Percentiles rank a stretch among this genome's conserved stretches.
Conservation (phyloP, 2,113 vertebrate species). For the Phrynocephalus versicolor region DNA sequence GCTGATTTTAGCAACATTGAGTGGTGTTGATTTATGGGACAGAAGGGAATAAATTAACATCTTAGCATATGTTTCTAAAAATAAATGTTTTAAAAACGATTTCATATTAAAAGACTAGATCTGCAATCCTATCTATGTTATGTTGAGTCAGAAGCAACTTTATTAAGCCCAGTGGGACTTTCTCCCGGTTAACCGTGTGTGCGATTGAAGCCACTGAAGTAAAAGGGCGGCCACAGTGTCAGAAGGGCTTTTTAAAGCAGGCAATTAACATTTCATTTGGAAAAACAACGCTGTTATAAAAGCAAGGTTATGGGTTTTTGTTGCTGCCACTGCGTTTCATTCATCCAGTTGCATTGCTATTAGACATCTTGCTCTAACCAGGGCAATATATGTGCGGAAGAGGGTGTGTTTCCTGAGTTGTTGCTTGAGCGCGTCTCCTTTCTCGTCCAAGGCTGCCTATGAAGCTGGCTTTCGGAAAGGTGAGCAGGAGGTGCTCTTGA, state of each 20-base stretch:
- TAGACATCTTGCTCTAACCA: background rate
- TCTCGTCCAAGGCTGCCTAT: background rate
- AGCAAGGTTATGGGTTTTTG: background rate
- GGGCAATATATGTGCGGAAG: background rate
- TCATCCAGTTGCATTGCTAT: slow-evolving; percentile 21
- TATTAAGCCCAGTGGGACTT: background rate
- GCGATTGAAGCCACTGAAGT: too few species aligned
- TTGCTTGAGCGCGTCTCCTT: background rate
- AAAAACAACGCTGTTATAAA: slow-evolving; percentile 35
- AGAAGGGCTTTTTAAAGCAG: background rate
- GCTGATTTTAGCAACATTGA: slow-evolving; percentile 13
- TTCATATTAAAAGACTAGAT: slow-evolving; percentile 15
- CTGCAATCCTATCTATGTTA: background rate
- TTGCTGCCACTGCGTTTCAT: slow-evolving; percentile 2
- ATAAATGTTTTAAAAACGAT: background rate
- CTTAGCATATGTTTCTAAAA: slow-evolving; percentile 12
- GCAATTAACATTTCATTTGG: slow-evolving; percentile 12
- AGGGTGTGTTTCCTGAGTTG: background rate
- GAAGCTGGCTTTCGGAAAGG: too few species aligned
- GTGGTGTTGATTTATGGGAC: slow-evolving; percentile 25
- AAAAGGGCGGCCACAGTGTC: too few species aligned
- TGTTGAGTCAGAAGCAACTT: background rate
- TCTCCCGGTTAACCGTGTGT: background rate
- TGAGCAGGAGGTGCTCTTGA: background rate
- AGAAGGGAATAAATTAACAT: slow-evolving; percentile 10